phyloP scores from a whole-genome alignment of 1,140 invertebrate genomes.

The Lutraria rhynchaena region DNA sequence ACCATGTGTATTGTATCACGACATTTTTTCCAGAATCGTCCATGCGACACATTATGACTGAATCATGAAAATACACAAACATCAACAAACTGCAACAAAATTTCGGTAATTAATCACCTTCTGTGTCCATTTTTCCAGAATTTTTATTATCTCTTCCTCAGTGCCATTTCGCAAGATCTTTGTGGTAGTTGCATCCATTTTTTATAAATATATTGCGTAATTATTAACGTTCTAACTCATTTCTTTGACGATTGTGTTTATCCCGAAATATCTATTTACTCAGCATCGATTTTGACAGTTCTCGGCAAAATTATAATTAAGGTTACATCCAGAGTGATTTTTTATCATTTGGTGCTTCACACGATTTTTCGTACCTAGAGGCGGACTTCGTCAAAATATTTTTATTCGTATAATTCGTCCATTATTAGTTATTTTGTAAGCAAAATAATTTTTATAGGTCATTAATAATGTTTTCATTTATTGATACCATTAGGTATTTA shows the following conservation, averaged over 20 bases:
- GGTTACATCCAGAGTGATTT: neutral
- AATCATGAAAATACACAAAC: no score
- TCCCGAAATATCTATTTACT: neutral
- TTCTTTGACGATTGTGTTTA: neutral
- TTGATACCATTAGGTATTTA: neutral
- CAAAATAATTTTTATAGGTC: neutral
- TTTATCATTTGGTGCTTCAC: neutral
- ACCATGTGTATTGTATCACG: no score
- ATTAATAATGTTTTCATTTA: neutral
- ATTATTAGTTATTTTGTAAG: neutral
- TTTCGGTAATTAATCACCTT: no score
- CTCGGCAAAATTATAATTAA: conserved; percentile 54
- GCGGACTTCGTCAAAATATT: neutral
- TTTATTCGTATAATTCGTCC: neutral
- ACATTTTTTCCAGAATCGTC: no score
- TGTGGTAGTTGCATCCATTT: conserved; percentile 50
- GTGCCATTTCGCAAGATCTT: conserved; percentile 39
- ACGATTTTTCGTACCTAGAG: neutral
- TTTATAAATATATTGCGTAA: neutral
- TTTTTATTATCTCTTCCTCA: conserved; percentile 31
- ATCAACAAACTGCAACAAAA: no score
- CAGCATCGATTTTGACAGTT: conserved; percentile 56
- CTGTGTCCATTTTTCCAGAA: conserved; percentile 34
- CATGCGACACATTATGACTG: no score
- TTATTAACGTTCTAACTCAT: conserved; percentile 27